phyloP scores from a whole-genome alignment of 2,888 invertebrate species.

The Parnassius mnemosyne region DNA sequence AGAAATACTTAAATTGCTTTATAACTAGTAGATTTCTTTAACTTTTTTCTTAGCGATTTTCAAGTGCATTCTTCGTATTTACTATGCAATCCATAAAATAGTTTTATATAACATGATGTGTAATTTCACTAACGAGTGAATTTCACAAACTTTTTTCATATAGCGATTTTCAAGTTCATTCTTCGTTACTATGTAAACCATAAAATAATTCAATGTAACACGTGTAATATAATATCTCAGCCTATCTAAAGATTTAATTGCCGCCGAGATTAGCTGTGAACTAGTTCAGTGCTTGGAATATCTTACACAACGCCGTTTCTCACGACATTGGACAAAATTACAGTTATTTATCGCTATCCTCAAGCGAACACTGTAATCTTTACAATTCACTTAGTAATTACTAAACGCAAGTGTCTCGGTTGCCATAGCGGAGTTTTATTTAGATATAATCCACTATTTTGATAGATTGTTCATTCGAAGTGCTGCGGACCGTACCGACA shows the following conservation, averaged over 20 bases:
- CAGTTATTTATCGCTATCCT: slow-evolving; percentile 56
- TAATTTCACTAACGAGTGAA: slow-evolving; percentile 12
- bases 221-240: slow-evolving; percentile 44
- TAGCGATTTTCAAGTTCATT: no score
- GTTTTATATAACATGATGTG: slow-evolving; percentile 43
- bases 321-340: slow-evolving; percentile 76
- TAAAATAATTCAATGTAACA: slow-evolving; percentile 32
- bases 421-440: slow-evolving; percentile 7
- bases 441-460: slow-evolving; percentile 24
- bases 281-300: slow-evolving; percentile 59
- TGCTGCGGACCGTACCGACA: slow-evolving; percentile 35
- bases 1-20: background rate
- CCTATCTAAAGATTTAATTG: slow-evolving; percentile 58
- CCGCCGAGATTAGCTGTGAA: slow-evolving; percentile 70
- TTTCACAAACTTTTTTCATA: no score
- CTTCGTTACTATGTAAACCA: background rate
- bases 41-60: no score
- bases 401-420: slow-evolving; percentile 31
- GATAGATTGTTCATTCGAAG: slow-evolving; percentile 33
- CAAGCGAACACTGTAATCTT: slow-evolving; percentile 14
- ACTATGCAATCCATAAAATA: background rate
- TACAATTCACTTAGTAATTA: slow-evolving; percentile 30
- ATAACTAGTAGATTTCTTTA: background rate
- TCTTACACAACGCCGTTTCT: slow-evolving; percentile 66
- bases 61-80: no score